Base-by-base conservation (phyloP, 2,888 invertebrate genomes). In the Xanthia togata region DNA sequence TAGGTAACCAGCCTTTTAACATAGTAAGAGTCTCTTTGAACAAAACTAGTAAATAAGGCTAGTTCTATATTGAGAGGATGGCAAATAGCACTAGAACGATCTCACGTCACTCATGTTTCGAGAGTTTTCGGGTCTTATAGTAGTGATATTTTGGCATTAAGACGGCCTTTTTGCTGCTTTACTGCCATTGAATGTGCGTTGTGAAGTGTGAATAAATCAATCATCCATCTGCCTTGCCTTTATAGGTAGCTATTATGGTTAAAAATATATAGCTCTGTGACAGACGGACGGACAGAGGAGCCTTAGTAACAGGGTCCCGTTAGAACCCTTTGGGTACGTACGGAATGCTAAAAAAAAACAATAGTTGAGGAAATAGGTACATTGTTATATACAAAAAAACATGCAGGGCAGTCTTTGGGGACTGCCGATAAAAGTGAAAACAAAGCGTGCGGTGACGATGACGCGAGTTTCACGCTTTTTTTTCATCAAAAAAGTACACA, bases 21-120 rank as follows among this genome's bases (percentile, higher is more conserved):
- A 38, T 71, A 53, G n/a, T 31, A 20, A 44, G 14, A 31, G 44
- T n/a, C 31, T n/a, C 14, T 35, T 74, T 44, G 20, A 35, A 73
- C 41, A 31, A n/a, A 72, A 73, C 41, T 53, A 23, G 23, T 17
- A 31, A 44, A 5, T 14, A 57, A 55, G 12, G 0, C 14, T n/a
- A 55, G 26, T 73, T 44, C n/a, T 55, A 35, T 57, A 57, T 44
- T n/a, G 74, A 31, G 41, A 55, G 17, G 17, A 73, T 41, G 41
- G n/a, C 9, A 55, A 74, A 57, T 57, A 73, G 35, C 55, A 44
- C 57, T 75, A 44, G 35, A 76, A 47, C 12, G 35, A 75, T 14
- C 35, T 75, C 44, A 57, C 14, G 23, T 38, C 47, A 38, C 35
- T 73, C 57, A 17, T 38, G 26, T 11, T 17, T 75, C 12, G 1